Evolutionary conservation across 2,113 vertebrate species (phyloP).

Genomic region (Globicephala melas): DNA sequence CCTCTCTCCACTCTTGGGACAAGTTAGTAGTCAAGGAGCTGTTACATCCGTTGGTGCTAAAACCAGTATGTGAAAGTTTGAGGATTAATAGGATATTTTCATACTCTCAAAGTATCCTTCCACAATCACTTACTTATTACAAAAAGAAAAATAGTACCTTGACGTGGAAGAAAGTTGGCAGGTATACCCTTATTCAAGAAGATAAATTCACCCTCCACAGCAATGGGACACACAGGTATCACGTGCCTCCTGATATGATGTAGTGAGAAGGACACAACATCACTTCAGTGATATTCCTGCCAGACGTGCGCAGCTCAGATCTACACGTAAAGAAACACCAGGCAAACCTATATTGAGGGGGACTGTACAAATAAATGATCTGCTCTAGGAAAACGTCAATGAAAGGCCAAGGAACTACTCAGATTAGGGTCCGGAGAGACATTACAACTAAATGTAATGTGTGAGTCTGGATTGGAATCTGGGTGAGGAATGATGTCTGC

Average conservation of each 20-base stretch:
- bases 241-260: not conserved
- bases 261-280: too few species aligned
- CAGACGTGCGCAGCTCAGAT: not conserved
- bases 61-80: not conserved
- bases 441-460: not conserved
- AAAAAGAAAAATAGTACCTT: not conserved
- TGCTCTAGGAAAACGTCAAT: not conserved
- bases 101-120: not conserved
- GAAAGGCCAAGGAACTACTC: not conserved
- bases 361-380: not conserved
- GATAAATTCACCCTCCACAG: not conserved
- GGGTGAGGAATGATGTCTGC: not conserved
- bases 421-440: not conserved
- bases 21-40: not conserved
- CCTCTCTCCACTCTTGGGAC: not conserved
- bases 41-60: not conserved
- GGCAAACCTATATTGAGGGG: not conserved
- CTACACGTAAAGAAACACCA: not conserved
- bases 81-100: not conserved
- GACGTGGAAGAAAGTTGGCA: not conserved
- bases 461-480: not conserved
- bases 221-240: accelerated
- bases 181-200: not conserved
- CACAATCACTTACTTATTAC: not conserved
- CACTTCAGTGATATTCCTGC: too few species aligned